phyloP scores from a whole-genome alignment of 2,797 vertebrate species.

The Pseudotriccus pelzelni region DNA sequence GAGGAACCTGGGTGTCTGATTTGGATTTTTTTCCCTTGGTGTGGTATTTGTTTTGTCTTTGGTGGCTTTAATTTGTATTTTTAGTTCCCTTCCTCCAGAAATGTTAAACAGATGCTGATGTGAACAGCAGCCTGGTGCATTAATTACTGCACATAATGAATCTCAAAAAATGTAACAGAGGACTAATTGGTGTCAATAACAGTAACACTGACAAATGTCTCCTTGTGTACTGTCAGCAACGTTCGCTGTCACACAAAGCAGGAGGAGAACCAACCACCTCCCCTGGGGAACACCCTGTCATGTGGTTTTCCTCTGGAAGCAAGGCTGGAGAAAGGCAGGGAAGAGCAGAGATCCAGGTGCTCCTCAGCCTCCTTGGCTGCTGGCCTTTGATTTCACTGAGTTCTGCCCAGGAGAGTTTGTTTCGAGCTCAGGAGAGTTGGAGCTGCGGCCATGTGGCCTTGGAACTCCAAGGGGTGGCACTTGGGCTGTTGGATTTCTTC shows the following conservation, averaged over 20 bases:
- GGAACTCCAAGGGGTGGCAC: not conserved
- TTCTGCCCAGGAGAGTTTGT: not conserved
- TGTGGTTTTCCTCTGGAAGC: not conserved
- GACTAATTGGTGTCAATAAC: constrained; percentile 42
- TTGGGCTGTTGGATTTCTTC: not conserved
- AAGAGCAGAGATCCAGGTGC: not conserved
- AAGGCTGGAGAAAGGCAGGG: not conserved
- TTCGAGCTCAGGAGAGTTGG: not conserved
- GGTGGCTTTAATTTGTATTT: not conserved
- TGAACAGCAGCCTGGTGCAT: not conserved
- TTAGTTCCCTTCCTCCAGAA: not conserved
- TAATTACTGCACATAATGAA: constrained; percentile 40
- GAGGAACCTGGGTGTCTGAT: not conserved
- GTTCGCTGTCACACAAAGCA: not conserved
- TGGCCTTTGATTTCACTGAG: not conserved
- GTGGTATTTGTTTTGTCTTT: not conserved
- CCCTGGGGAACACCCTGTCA: not conserved
- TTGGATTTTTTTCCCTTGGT: no score
- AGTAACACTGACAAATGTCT: constrained; percentile 2
- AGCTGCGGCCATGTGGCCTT: not conserved
- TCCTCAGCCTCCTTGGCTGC: not conserved
- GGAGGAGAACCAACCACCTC: not conserved
- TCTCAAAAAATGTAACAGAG: constrained; percentile 12
- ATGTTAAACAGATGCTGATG: not conserved
- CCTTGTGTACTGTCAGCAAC: not conserved